phyloP scores from a whole-genome alignment of 2,113 vertebrate species.

The Pholis gunnellus region DNA sequence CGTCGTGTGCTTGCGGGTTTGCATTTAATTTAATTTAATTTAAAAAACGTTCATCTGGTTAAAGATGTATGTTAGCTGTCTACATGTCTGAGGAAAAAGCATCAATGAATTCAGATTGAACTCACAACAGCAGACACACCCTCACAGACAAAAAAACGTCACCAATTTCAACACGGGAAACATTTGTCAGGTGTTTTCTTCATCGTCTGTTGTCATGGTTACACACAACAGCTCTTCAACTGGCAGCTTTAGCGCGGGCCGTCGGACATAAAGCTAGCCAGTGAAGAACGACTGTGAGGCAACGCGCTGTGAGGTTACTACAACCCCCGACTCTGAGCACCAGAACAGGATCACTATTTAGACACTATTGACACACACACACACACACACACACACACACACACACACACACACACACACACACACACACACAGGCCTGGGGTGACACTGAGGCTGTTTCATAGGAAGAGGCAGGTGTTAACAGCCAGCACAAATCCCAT shows the following conservation, averaged over 20 bases:
- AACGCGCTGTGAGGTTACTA: slow-evolving; percentile 72
- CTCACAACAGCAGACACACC: slow-evolving; percentile 9
- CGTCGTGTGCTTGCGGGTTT: slow-evolving; percentile 9
- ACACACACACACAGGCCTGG: slow-evolving; percentile 29
- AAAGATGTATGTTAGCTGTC: slow-evolving; percentile 3
- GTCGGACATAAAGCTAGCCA: slow-evolving; percentile 89
- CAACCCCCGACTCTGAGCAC: slow-evolving; percentile 9
- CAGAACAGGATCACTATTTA: slow-evolving; percentile 65
- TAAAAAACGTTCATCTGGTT: background rate
- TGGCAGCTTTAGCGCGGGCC: slow-evolving; percentile 86
- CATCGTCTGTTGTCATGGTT: slow-evolving; percentile 82
- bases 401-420: slow-evolving; percentile 7
- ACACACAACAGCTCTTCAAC: slow-evolving; percentile 92
- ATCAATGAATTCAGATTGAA: background rate
- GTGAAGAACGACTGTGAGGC: slow-evolving; percentile 90
- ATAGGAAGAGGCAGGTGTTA: slow-evolving; percentile 75
- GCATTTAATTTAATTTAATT: background rate
- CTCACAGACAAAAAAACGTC: background rate
- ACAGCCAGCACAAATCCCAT: slow-evolving; percentile 73
- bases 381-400: background rate
- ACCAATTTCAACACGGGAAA: background rate
- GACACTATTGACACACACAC: slow-evolving; percentile 36
- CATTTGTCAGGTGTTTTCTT: slow-evolving; percentile 9
- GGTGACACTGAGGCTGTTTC: slow-evolving; percentile 73
- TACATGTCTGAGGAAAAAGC: background rate